These are phyloP conservation scores for Tipula lateralis DNA, from an alignment of 2,888 invertebrate species.

Conservation along the genomic window DNA sequence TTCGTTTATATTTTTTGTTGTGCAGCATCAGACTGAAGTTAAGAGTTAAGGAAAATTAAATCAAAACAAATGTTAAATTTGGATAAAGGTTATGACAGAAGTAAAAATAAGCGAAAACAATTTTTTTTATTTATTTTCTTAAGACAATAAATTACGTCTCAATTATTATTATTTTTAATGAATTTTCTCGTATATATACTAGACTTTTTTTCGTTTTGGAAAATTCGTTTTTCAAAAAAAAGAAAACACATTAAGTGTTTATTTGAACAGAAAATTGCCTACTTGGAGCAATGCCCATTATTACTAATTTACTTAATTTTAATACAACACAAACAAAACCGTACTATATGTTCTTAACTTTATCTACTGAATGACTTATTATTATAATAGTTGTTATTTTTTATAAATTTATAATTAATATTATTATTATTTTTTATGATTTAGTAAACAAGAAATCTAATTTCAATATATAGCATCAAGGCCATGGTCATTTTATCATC, in stretches of 20 bases:
- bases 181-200: not conserved
- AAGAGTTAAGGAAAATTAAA: not conserved
- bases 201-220: not conserved
- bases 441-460: not conserved
- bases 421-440: not conserved
- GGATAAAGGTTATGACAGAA: not conserved
- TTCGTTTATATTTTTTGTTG: not conserved
- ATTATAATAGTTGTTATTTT: not conserved
- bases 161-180: conserved; percentile 13
- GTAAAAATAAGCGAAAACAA: not conserved
- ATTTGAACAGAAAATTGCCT: conserved; percentile 27
- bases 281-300: conserved; percentile 27
- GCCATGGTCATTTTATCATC: conserved; percentile 19
- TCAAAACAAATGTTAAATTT: conserved; percentile 5
- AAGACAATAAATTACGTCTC: conserved; percentile 11
- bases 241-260: not conserved
- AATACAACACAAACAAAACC: not conserved
- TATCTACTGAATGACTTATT: not conserved
- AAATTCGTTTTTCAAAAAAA: not conserved
- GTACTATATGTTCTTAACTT: not conserved
- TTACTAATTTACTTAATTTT: conserved; percentile 13
- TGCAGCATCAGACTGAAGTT: not conserved
- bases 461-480: not conserved
- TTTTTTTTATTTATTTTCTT: not conserved
- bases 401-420: not conserved